Conservation (phyloP, 1,140 invertebrate genomes). For the Drosophila funebris region DNA sequence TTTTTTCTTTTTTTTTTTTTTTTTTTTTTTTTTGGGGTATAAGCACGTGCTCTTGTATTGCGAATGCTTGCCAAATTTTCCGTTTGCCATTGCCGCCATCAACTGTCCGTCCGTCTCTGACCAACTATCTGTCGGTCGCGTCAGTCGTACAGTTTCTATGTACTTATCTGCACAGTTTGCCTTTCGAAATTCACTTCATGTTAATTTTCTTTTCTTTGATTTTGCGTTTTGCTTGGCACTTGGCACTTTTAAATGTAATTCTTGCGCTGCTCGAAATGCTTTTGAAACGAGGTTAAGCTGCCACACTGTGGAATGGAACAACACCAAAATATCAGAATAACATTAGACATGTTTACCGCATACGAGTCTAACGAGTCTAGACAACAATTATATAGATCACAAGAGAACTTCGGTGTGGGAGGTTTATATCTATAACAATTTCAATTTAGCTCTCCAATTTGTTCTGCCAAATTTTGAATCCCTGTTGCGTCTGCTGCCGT, state of each 20-base stretch:
- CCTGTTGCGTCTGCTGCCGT: too few relatives aligned
- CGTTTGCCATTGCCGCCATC: constrained; percentile 42
- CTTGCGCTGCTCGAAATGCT: constrained; percentile 50
- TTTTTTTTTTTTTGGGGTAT: constrained; percentile 51
- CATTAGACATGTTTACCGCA: constrained; percentile 25
- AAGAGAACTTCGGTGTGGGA: neutral
- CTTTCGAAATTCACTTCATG: constrained; percentile 75
- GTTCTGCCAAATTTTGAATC: neutral
- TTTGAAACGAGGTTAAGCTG: constrained; percentile 71
- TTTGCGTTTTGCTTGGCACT: constrained; percentile 65
- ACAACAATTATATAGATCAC: constrained; percentile 1
- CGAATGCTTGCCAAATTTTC: constrained; percentile 72
- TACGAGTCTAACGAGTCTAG: neutral
- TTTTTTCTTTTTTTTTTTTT: constrained; percentile 23
- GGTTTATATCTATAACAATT: too few relatives aligned
- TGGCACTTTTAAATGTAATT: constrained; percentile 70
- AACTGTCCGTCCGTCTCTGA: neutral
- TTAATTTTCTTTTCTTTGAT: constrained; percentile 80
- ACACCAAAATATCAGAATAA: constrained; percentile 33
- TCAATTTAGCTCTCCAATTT: too few relatives aligned
- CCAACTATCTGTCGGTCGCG: constrained; percentile 2
- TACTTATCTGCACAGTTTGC: constrained; percentile 42
- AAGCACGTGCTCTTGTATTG: constrained; percentile 67
- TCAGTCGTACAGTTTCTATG: constrained; percentile 27
- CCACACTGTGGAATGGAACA: constrained; percentile 52